Evolutionary conservation across 2,888 invertebrate species (phyloP), one percentile per base, ranked within the genome.

Genomic region (Syritta pipiens): DNA sequence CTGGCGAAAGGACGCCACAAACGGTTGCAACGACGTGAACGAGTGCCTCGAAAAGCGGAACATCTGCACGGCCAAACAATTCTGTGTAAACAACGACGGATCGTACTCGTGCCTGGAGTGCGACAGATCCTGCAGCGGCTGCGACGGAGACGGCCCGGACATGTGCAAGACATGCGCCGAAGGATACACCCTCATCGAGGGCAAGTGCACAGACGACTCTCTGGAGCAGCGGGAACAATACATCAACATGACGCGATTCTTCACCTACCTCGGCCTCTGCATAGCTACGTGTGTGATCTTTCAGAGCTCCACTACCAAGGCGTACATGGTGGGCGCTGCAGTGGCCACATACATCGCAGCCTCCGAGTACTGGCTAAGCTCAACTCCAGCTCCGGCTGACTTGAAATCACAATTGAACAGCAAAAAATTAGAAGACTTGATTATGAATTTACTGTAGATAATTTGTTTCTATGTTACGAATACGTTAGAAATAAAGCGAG

Each of bases 1-100:
- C 1, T 98, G 95, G 93, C 84, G 90, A 20, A 92, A 92, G 89
- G 91, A 93, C 74, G 89, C 92, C 0, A 94, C 93, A 22, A 91
- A 95, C 0, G 97, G 97, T 0, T 98, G 98, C 85, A 84, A 91
- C 35, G 97, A 97, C 86, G 86, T 96, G 0, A 94, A 97, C 85
- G 97, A 97, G 88, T 98, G 97, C 88, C 88, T 93, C 3, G 89
- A 90, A 24, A 85, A 89, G 7, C 88, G 89, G 10, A 83, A 90
- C 4, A 89, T 89, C 53, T 94, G 93, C 83, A 89, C 89, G 0
- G 89, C 90, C 1, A 92, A 94, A 84, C 92, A 97, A 85, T 97
- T 97, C 86, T 98, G 98, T 87, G 91, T 96, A 3, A 98, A 98
- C 86, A 94, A 93, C 7, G 94, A 96, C 59, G 97, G 98, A 4